Conservation (phyloP, 2,888 invertebrate genomes). For the Entomobrya proxima region DNA sequence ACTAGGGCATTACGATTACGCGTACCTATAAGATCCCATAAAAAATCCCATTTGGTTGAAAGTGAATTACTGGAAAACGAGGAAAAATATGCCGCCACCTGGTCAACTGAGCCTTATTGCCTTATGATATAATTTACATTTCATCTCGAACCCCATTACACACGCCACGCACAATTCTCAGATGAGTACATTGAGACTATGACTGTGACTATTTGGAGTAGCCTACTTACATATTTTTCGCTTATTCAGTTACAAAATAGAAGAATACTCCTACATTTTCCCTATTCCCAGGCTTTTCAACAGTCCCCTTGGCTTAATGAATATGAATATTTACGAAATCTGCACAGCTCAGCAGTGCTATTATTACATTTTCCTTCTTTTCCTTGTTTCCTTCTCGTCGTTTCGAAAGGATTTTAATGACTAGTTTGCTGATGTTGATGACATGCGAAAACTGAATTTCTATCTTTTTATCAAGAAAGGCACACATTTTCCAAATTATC, state of each 20-base stretch:
- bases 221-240: neutral
- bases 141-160: neutral
- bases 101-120: constrained; percentile 14
- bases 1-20: constrained; percentile 36
- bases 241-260: neutral
- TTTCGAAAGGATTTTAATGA: constrained; percentile 12
- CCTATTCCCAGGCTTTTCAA: neutral
- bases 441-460: neutral
- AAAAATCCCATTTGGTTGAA: constrained; percentile 57
- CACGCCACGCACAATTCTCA: neutral
- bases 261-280: neutral
- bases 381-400: neutral
- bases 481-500: constrained; percentile 36
- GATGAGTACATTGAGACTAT: no score
- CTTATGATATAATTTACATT: neutral
- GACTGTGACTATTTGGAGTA: no score
- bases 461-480: neutral
- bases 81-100: constrained; percentile 54
- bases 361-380: constrained; percentile 6
- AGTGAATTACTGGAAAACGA: constrained; percentile 51
- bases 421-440: neutral
- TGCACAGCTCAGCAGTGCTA: constrained; percentile 55
- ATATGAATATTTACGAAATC: constrained; percentile 66
- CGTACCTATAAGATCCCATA: constrained; percentile 16
- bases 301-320: constrained; percentile 55